Conservation (phyloP, 1,140 invertebrate genomes). For the Neodiprion virginianus region DNA sequence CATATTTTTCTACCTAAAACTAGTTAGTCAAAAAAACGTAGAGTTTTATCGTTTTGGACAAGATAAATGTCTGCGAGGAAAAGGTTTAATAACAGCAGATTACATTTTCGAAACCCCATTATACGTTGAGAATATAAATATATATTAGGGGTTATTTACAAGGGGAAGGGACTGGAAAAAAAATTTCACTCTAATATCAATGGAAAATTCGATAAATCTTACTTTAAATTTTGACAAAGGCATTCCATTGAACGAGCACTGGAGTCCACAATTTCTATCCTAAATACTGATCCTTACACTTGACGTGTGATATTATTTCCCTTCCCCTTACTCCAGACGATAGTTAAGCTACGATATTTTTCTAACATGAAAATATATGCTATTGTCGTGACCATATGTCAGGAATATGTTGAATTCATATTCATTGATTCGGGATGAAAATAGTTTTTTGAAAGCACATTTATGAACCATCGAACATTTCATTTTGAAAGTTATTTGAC, state of each 20-base stretch:
- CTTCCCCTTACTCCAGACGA: background rate
- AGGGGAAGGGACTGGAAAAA: background rate
- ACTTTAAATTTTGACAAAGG: background rate
- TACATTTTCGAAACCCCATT: constrained; percentile 1
- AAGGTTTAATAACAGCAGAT: background rate
- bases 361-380: background rate
- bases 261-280: background rate
- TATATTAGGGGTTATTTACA: background rate
- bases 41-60: background rate
- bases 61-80: background rate
- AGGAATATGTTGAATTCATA: no score
- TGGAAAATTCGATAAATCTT: background rate
- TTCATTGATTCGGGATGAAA: no score
- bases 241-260: background rate
- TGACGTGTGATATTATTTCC: background rate
- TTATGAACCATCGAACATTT: no score
- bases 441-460: no score
- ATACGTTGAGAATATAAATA: background rate
- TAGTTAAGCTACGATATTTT: constrained; percentile 6
- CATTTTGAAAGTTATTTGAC: no score
- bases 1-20: constrained; percentile 8
- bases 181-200: background rate
- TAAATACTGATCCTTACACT: background rate
- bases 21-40: background rate
- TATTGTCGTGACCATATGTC: background rate